Evolutionary conservation across 1,140 invertebrate genomes (phyloP).

Genomic region (Mamestra configurata): DNA sequence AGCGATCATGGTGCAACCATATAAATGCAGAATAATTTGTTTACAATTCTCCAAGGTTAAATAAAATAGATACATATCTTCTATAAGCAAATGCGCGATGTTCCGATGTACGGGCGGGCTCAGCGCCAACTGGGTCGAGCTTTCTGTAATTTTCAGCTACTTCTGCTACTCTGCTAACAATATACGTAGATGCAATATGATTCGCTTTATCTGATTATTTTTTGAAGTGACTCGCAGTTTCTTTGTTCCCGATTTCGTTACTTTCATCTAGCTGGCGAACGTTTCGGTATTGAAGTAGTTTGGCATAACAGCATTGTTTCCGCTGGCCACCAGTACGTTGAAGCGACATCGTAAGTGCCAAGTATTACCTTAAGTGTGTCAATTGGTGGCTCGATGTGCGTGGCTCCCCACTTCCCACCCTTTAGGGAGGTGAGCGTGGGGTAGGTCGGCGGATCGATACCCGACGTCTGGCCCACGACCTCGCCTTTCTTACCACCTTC

Average conservation of each 20-base stretch:
- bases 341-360: slow-evolving; percentile 79
- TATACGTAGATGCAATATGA: slow-evolving; percentile 67
- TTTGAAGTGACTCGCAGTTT: slow-evolving; percentile 24
- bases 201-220: slow-evolving; percentile 36
- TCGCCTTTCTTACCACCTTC: slow-evolving; percentile 88
- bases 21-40: slow-evolving; percentile 38
- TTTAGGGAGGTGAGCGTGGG: slow-evolving; percentile 75
- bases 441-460: slow-evolving; percentile 86
- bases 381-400: slow-evolving; percentile 87
- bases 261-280: neutral
- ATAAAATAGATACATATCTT: slow-evolving; percentile 45
- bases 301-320: slow-evolving; percentile 24
- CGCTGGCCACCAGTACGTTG: slow-evolving; percentile 65
- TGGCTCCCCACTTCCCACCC: slow-evolving; percentile 72
- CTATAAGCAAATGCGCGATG: slow-evolving; percentile 38
- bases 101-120: slow-evolving; percentile 67
- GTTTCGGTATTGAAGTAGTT: slow-evolving; percentile 19
- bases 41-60: slow-evolving; percentile 44
- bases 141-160: slow-evolving; percentile 81
- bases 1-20: neutral
- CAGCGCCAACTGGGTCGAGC: slow-evolving; percentile 84
- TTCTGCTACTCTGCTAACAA: slow-evolving; percentile 64
- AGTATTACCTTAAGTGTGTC: slow-evolving; percentile 87
- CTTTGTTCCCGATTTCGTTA: slow-evolving; percentile 19
- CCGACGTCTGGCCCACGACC: slow-evolving; percentile 86